Conservation (phyloP, 2,113 vertebrate genomes). For the Callocephalon fimbriatum region DNA sequence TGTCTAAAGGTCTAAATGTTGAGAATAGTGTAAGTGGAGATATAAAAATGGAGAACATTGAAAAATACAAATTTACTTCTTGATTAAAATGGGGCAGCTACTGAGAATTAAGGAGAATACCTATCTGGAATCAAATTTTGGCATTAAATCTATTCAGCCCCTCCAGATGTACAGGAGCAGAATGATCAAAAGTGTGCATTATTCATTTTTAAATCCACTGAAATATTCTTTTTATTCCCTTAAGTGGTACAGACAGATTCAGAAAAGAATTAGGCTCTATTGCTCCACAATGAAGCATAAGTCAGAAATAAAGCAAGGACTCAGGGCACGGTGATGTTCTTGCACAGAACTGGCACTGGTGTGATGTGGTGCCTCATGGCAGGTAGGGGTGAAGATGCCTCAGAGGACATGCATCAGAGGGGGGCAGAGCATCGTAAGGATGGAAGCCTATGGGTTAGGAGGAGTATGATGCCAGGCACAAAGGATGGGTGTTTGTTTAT, state of each 20-base stretch:
- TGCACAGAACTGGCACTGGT: neutral
- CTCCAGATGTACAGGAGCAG: neutral
- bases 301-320: neutral
- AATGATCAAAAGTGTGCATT: neutral
- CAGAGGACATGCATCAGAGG: neutral
- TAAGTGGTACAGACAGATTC: neutral
- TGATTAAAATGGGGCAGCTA: neutral
- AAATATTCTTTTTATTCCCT: neutral
- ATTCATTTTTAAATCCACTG: neutral
- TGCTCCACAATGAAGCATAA: neutral
- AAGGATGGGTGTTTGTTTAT: neutral
- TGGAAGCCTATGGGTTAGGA: neutral
- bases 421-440: accelerated
- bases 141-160: neutral
- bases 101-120: neutral
- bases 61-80: neutral
- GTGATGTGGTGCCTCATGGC: neutral
- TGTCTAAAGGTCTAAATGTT: neutral
- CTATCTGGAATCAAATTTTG: neutral
- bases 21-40: neutral
- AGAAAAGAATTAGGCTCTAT: neutral
- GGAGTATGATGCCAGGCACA: neutral
- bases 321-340: accelerated
- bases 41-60: neutral
- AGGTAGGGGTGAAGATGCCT: neutral